Percentiles rank a stretch among this genome's conserved stretches.
phyloP scores from a whole-genome alignment of 2,113 vertebrate species.

The Brachypodius melanocephalos region DNA sequence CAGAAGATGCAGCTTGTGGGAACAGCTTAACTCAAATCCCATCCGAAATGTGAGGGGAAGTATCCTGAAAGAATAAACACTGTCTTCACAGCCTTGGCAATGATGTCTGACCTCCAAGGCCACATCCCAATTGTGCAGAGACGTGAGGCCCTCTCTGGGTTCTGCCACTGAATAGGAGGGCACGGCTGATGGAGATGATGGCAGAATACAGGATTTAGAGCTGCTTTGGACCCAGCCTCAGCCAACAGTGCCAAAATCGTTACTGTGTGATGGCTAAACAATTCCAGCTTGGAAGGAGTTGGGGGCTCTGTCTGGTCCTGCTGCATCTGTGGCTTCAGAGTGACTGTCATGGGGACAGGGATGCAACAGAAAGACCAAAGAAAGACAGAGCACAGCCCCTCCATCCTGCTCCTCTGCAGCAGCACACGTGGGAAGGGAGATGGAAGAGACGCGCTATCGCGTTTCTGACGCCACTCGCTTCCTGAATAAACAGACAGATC shows the following conservation, averaged over 20 bases:
- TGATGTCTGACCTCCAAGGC: background rate
- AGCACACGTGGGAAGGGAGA: background rate
- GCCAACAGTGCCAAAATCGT: background rate
- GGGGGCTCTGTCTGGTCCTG: background rate
- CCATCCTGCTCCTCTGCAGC: background rate
- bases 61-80: background rate
- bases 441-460: fast-evolving
- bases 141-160: background rate
- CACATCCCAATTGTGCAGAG: background rate
- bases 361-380: background rate
- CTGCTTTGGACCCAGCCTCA: background rate
- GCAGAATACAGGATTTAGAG: background rate
- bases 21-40: background rate
- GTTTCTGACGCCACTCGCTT: background rate
- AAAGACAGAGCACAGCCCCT: background rate
- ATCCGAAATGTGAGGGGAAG: background rate
- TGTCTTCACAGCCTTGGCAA: background rate
- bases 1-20: background rate
- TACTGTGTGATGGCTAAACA: background rate
- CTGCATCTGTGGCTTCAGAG: background rate
- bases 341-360: background rate
- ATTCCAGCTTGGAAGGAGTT: background rate
- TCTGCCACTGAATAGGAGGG: background rate
- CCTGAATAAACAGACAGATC: slow-evolving; percentile 28
- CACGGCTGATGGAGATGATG: background rate